Conservation (phyloP, 2,113 vertebrate genomes). For the Xerus inauris region DNA sequence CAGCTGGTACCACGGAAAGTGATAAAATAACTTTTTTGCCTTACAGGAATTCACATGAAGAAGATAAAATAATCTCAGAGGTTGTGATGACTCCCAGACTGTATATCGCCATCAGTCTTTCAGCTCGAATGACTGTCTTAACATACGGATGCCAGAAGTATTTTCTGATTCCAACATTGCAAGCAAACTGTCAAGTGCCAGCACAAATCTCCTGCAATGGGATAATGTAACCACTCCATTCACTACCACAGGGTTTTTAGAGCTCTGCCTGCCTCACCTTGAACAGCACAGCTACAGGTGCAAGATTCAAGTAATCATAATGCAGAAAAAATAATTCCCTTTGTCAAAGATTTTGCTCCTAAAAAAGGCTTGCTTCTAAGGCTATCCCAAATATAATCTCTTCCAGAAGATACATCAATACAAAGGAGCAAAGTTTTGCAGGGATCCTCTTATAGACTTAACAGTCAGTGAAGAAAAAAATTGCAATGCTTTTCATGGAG, state of each 20-base stretch:
- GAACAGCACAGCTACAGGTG: neutral
- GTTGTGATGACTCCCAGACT: neutral
- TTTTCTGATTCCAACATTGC: neutral
- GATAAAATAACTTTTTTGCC: neutral
- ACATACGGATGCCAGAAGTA: neutral
- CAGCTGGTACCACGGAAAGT: neutral
- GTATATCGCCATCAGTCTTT: neutral
- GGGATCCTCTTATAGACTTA: neutral
- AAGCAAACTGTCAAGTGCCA: neutral
- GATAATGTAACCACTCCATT: neutral
- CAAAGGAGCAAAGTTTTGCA: neutral
- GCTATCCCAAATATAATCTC: neutral
- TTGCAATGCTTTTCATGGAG: neutral
- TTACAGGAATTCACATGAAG: constrained; percentile 35
- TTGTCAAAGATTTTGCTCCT: neutral
- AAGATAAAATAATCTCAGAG: neutral
- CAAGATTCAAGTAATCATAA: neutral
- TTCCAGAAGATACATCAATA: neutral
- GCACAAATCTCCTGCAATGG: neutral
- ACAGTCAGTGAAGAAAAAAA: neutral
- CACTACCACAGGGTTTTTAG: neutral
- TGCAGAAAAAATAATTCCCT: neutral
- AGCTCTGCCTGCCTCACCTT: neutral
- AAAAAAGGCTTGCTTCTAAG: neutral
- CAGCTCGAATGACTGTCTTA: neutral